Percentiles rank a stretch among this genome's conserved stretches.
These are phyloP conservation scores for Saimiri boliviensis DNA, from an alignment of 2,113 vertebrate species.

Conservation along the genomic window DNA sequence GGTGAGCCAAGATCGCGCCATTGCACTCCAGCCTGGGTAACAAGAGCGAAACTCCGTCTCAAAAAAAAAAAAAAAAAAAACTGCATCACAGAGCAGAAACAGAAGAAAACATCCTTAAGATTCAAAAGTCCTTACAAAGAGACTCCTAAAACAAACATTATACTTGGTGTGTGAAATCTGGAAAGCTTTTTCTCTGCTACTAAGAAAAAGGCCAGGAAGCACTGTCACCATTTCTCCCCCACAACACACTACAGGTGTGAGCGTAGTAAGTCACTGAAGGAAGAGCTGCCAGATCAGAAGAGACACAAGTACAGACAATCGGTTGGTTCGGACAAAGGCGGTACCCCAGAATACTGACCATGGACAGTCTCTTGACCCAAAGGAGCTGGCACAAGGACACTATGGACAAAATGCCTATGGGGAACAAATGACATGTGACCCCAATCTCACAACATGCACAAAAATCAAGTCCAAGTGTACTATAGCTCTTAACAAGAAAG, in stretches of 20 bases:
- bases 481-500: not conserved
- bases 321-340: not conserved
- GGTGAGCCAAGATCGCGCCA: no score
- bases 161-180: not conserved
- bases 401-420: not conserved
- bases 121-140: not conserved
- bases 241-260: not conserved
- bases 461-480: not conserved
- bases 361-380: not conserved
- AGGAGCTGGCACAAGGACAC: not conserved
- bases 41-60: no score
- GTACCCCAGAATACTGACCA: not conserved
- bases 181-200: not conserved
- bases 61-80: no score
- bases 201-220: not conserved
- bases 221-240: not conserved
- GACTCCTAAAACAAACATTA: not conserved
- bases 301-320: not conserved
- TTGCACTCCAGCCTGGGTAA: no score
- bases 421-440: not conserved
- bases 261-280: not conserved
- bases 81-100: not conserved
- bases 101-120: not conserved
- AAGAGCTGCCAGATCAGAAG: not conserved
- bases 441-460: not conserved